These are phyloP conservation scores for Pampusana beccarii DNA, from an alignment of 2,113 vertebrate genomes.

Conservation along the genomic window DNA sequence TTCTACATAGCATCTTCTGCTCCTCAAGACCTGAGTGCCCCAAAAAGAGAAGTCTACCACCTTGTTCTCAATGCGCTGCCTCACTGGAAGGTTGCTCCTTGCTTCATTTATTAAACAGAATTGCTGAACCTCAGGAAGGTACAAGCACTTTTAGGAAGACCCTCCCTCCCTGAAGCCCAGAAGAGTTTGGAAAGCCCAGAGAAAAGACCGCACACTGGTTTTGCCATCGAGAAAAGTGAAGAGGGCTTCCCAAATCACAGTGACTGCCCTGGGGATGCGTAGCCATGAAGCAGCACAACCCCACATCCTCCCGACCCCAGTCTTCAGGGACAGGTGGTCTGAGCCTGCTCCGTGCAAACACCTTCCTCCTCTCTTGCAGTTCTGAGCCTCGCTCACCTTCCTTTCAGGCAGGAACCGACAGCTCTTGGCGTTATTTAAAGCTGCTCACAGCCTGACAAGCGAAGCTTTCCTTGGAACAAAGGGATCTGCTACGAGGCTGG, in stretches of 20 bases:
- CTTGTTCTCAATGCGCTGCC: background rate
- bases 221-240: background rate
- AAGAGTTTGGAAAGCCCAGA: background rate
- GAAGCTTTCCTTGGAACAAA: background rate
- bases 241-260: background rate
- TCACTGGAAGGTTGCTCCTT: background rate
- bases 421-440: background rate
- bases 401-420: background rate
- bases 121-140: background rate
- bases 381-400: background rate
- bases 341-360: background rate
- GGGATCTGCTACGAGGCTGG: background rate
- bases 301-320: too few species aligned
- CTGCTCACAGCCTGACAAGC: background rate
- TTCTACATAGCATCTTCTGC: background rate
- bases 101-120: background rate
- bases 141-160: background rate
- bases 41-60: background rate
- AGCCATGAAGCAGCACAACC: background rate
- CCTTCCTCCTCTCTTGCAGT: background rate
- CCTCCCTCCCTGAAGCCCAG: background rate
- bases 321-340: background rate
- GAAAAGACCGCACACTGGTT: background rate
- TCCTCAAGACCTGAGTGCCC: background rate
- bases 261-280: rapidly evolving